Percentiles rank a stretch among this genome's conserved stretches.
These are phyloP conservation scores for Oscheius sp. DNA, from an alignment of 2,888 invertebrate species.

Conservation along the genomic window DNA sequence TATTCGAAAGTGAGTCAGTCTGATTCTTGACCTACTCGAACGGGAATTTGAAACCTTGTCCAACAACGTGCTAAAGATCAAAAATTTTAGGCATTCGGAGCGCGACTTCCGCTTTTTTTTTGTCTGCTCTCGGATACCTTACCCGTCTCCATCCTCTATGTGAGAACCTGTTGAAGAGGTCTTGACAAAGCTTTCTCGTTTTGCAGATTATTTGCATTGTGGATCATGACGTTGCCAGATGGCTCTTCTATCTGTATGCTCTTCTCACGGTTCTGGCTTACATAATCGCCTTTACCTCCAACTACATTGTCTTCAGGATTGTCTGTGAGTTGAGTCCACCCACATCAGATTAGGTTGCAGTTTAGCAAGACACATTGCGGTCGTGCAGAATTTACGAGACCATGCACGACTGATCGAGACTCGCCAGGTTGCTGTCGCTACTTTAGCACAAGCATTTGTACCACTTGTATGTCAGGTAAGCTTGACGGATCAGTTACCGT, in stretches of 20 bases:
- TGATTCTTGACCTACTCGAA: not conserved
- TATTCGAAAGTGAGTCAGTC: slow-evolving; percentile 48
- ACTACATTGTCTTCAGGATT: slow-evolving; percentile 62
- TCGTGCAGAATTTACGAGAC: slow-evolving; percentile 63
- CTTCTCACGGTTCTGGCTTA: slow-evolving; percentile 59
- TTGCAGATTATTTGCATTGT: slow-evolving; percentile 54
- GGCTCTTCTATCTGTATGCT: slow-evolving; percentile 60
- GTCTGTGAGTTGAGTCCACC: slow-evolving; percentile 45
- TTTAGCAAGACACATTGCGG: slow-evolving; percentile 61
- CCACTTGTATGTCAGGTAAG: slow-evolving; percentile 66
- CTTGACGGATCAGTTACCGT: too few species aligned
- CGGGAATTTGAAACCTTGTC: not conserved
- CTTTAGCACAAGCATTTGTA: slow-evolving; percentile 64
- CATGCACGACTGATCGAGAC: slow-evolving; percentile 62
- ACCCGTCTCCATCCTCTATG: slow-evolving; percentile 58
- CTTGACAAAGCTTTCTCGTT: not conserved
- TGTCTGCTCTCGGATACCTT: slow-evolving; percentile 59
- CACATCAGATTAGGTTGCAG: not conserved
- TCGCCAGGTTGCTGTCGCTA: slow-evolving; percentile 66
- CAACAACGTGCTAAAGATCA: not conserved
- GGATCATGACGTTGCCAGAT: slow-evolving; percentile 55
- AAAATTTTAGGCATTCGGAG: slow-evolving; percentile 55
- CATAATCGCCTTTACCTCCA: slow-evolving; percentile 62
- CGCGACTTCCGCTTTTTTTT: slow-evolving; percentile 56
- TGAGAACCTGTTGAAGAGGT: slow-evolving; percentile 34